Percentiles rank a stretch among this genome's conserved stretches.
These are phyloP conservation scores for Aphelenchoides besseyi DNA, from an alignment of 1,140 invertebrate species.

Conservation along the genomic window DNA sequence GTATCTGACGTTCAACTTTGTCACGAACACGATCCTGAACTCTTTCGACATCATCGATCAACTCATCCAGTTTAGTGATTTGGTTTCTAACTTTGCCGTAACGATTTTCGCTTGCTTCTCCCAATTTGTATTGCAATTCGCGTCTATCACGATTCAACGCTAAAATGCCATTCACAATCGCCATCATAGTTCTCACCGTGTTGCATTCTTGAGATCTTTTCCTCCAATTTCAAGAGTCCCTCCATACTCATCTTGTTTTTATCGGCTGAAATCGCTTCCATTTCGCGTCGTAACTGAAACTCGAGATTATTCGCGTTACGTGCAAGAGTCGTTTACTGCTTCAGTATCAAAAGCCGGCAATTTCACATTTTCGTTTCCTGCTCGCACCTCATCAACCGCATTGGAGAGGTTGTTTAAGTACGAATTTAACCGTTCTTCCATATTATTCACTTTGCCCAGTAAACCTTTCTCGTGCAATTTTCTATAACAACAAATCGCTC, in stretches of 20 bases:
- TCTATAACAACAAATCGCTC: slow-evolving; percentile 28
- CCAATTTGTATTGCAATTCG: slow-evolving; percentile 46
- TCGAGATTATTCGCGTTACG: slow-evolving; percentile 24
- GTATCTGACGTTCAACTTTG: slow-evolving; percentile 59
- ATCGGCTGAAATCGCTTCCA: slow-evolving; percentile 56
- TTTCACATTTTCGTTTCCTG: slow-evolving; percentile 55
- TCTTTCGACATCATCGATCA: slow-evolving; percentile 56
- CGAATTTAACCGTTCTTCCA: slow-evolving; percentile 46
- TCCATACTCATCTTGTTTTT: slow-evolving; percentile 61
- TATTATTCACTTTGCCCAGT: slow-evolving; percentile 48
- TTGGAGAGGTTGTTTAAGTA: slow-evolving; percentile 50
- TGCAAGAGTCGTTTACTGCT: slow-evolving; percentile 36
- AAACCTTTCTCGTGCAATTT: slow-evolving; percentile 60
- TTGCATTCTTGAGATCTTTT: slow-evolving; percentile 55
- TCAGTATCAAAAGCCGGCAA: slow-evolving; percentile 54
- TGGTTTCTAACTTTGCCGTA: slow-evolving; percentile 43
- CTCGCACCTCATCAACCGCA: slow-evolving; percentile 51
- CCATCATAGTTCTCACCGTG: slow-evolving; percentile 39
- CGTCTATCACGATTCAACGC: slow-evolving; percentile 53
- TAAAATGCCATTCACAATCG: slow-evolving; percentile 12
- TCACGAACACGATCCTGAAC: slow-evolving; percentile 53
- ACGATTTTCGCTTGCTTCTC: slow-evolving; percentile 36
- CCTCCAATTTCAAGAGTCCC: slow-evolving; percentile 54
- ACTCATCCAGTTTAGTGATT: slow-evolving; percentile 49
- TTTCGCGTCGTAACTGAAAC: slow-evolving; percentile 53